Percentiles rank a stretch among this genome's conserved stretches.
Conservation (phyloP, 2,113 vertebrate species). For the Prochilodus magdalenae region DNA sequence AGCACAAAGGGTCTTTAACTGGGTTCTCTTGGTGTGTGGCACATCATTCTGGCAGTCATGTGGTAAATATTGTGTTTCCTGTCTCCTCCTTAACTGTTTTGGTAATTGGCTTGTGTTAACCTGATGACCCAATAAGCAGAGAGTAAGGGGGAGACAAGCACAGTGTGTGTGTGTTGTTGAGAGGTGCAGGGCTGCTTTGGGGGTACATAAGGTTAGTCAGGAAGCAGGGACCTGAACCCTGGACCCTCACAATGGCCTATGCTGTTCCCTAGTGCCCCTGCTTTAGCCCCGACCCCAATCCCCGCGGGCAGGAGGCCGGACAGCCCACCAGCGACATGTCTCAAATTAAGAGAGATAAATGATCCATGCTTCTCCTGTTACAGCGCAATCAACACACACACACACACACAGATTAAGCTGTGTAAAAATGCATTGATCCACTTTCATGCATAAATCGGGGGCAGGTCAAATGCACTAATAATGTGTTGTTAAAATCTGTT, state of each 20-base stretch:
- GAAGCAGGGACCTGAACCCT: conserved; percentile 41
- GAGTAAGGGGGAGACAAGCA: conserved; percentile 42
- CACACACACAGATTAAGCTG: not conserved
- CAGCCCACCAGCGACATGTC: conserved; percentile 31
- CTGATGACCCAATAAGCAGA: conserved; percentile 75
- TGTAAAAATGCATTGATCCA: not conserved
- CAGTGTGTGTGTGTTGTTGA: conserved; percentile 46
- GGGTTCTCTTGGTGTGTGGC: conserved; percentile 62
- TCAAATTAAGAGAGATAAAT: conserved; percentile 59
- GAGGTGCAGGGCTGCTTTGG: conserved; percentile 25
- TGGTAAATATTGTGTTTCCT: conserved; percentile 82
- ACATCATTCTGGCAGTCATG: conserved; percentile 76
- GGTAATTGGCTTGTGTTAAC: conserved; percentile 84
- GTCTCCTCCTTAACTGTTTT: conserved; percentile 82
- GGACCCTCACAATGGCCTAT: conserved; percentile 47
- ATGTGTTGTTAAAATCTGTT: too few relatives aligned
- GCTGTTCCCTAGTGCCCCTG: conserved; percentile 39
- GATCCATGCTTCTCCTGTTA: conserved; percentile 47
- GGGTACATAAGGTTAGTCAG: conserved; percentile 39
- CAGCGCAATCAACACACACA: conserved; percentile 34
- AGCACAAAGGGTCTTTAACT: conserved; percentile 58
- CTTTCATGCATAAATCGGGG: not conserved
- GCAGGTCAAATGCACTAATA: too few relatives aligned
- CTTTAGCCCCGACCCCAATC: conserved; percentile 21
- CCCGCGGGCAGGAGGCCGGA: not conserved